These are phyloP conservation scores for Mesocentrotus franciscanus DNA, from an alignment of 53 echinoderm and acorn worm genomes.

Conservation along the genomic window DNA sequence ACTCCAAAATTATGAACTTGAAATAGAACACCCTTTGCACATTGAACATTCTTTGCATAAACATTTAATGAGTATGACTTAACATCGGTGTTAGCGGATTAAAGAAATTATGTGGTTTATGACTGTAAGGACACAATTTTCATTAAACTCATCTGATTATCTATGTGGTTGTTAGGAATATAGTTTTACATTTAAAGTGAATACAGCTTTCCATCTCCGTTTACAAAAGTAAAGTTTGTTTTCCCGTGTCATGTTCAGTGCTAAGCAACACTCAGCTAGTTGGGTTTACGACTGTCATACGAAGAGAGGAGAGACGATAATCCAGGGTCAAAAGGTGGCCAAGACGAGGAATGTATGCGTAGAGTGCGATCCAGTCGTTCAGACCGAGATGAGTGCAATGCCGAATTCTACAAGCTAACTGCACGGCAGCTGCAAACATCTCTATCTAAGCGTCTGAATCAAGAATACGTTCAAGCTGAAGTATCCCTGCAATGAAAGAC, in stretches of 20 bases:
- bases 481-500: background rate
- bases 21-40: no score
- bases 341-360: constrained; percentile 59
- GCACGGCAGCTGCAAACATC: constrained; percentile 67
- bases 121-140: no score
- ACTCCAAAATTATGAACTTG: no score
- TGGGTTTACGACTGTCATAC: constrained; percentile 10
- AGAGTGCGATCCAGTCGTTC: constrained; percentile 70
- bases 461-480: background rate
- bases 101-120: no score
- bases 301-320: constrained; percentile 21
- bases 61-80: no score
- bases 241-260: constrained; percentile 19
- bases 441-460: constrained; percentile 63
- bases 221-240: background rate
- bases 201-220: background rate
- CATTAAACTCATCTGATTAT: no score
- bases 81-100: no score
- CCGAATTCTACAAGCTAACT: constrained; percentile 19
- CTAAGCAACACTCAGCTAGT: constrained; percentile 34
- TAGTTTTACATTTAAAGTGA: background rate
- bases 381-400: constrained; percentile 73
- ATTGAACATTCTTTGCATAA: no score
- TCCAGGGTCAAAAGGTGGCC: constrained; percentile 60
- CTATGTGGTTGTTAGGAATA: background rate